Evolutionary conservation across 2,888 invertebrate genomes (phyloP), one percentile per base, ranked within the genome.

Genomic region (Volucella inanis): DNA sequence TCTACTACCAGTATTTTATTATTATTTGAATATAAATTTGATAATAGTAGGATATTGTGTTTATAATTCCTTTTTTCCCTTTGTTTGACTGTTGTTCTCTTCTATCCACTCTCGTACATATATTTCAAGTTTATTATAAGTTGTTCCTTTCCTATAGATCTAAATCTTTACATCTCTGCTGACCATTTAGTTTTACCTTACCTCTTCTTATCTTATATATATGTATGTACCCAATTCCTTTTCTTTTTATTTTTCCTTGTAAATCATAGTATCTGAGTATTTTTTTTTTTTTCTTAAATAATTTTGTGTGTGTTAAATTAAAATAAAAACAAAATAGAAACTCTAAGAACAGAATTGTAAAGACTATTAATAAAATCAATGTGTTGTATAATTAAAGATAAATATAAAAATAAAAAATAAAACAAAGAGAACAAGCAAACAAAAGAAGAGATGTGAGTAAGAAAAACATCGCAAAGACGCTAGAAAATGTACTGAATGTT

Each of bases 11-110:
- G 81, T 81, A 77, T 85, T 81, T 85, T 81, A 72, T 81, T 85
- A 81, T 85, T 81, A 85, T 85, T 85, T 85, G 72, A 81, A 80
- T 81, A 81, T 71, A 76, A 68, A 80, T 85, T 84, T 71, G 49
- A 76, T 85, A 85, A 85, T 85, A 81, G 85, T 85, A 77, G 85
- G 81, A 68, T 85, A 76, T 77, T 77, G 77, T 80, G 61, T 74
- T 61, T 65, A 59, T 49, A 65, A 52, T 50, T 76, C 50, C 18
- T 54, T 43, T 67, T 76, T 67, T 59, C 59, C 68, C 45, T 76
- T 50, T 31, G 45, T 43, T 67, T 76, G 45, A 43, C 12, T 62
- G 12, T 47, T n/a, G 12, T n/a, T 11, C n/a, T n/a, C 31, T 22
- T n/a, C 15, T 12, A 45, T 52, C 31, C 12, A 54, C 14, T 55